phyloP scores from a whole-genome alignment of 2,113 vertebrate genomes.

The Struthio camelus region DNA sequence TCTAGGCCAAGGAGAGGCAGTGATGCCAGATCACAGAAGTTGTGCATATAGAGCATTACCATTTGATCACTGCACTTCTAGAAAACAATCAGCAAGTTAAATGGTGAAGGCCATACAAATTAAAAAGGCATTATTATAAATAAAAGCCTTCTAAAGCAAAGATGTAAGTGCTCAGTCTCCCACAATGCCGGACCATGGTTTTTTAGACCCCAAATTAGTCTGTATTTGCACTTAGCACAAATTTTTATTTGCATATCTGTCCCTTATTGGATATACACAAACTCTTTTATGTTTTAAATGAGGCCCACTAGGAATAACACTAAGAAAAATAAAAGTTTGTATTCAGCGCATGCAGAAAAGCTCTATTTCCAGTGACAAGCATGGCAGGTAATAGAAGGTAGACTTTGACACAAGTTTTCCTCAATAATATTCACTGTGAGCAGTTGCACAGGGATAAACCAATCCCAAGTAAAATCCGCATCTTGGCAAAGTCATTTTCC shows the following conservation, averaged over 20 bases:
- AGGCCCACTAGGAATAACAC: background rate
- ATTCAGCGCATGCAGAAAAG: background rate
- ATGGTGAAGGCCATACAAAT: background rate
- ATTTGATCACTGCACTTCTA: background rate
- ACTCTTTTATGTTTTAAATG: background rate
- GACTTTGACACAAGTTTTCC: background rate
- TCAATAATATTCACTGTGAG: background rate
- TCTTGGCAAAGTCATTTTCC: background rate
- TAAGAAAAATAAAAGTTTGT: background rate
- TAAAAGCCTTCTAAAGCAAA: background rate
- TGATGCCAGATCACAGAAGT: accelerated
- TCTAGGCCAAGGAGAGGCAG: background rate
- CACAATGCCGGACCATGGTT: background rate
- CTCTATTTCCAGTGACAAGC: background rate
- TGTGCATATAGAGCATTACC: accelerated
- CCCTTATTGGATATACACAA: too few relatives aligned
- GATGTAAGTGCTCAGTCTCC: background rate
- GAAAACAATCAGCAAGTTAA: background rate
- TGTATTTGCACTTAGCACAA: background rate
- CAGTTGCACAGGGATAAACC: background rate
- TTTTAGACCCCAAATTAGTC: background rate
- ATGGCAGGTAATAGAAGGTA: accelerated
- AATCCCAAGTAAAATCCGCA: background rate
- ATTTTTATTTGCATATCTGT: background rate
- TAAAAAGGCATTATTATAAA: background rate